Percentiles rank a stretch among this genome's conserved stretches.
Evolutionary conservation across 2,113 vertebrate genomes (phyloP).

Genomic region (Hyla sarda): DNA sequence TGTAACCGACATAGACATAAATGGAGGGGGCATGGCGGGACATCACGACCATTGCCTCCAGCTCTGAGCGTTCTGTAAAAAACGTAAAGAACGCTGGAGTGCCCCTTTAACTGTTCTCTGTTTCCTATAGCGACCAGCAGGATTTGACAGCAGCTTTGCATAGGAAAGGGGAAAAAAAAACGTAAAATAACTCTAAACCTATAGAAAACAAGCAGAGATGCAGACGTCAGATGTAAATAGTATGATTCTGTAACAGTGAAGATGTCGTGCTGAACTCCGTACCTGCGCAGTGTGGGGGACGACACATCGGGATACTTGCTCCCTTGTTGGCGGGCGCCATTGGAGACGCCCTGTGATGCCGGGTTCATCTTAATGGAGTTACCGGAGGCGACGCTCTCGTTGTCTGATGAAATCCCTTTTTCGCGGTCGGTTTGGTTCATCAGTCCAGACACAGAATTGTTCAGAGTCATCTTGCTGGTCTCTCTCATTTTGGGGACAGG

Average conservation of each 20-base stretch:
- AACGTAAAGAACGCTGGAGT: too few relatives aligned
- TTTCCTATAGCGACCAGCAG: too few relatives aligned
- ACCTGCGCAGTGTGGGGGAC: slow-evolving; percentile 97
- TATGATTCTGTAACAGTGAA: neutral
- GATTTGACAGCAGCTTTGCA: too few relatives aligned
- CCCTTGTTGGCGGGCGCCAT: slow-evolving; percentile 83
- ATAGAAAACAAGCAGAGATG: neutral
- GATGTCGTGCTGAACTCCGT: too few relatives aligned
- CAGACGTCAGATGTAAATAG: too few relatives aligned
- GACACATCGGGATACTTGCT: slow-evolving; percentile 89
- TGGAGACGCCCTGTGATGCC: slow-evolving; percentile 74
- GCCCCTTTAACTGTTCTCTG: too few relatives aligned
- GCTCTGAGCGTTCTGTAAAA: too few relatives aligned
- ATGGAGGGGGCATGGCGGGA: too few relatives aligned
- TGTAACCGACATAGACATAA: too few relatives aligned
- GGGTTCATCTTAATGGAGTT: slow-evolving; percentile 83
- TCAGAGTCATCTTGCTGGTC: slow-evolving; percentile 78
- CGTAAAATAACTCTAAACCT: neutral
- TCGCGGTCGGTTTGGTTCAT: slow-evolving; percentile 97
- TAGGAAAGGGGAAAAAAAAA: too few relatives aligned
- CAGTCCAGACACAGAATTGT: slow-evolving; percentile 75
- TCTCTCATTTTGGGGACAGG: slow-evolving; percentile 82
- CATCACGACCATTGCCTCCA: too few relatives aligned
- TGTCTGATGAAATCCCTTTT: slow-evolving; percentile 89
- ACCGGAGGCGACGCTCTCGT: slow-evolving; percentile 82